These are phyloP conservation scores for Alsophila aescularia DNA, from an alignment of 2,888 invertebrate genomes.

Conservation along the genomic window DNA sequence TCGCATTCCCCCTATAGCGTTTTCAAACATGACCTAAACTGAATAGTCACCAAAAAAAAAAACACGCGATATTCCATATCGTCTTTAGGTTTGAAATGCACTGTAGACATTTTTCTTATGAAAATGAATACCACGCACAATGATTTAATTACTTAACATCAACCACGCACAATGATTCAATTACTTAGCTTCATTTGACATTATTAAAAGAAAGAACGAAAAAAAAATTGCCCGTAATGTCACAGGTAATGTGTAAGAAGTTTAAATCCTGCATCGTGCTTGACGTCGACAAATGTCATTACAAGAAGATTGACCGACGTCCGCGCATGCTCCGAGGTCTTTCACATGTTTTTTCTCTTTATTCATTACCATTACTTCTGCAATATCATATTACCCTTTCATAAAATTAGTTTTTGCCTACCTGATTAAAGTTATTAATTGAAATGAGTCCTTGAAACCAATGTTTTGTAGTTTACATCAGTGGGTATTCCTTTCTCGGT, in stretches of 20 bases:
- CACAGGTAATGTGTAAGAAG: conserved; percentile 19
- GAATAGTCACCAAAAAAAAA: no score
- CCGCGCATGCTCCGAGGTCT: conserved; percentile 42
- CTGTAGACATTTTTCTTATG: no score
- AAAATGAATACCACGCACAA: no score
- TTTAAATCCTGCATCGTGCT: conserved; percentile 21
- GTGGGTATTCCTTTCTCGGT: conserved; percentile 26
- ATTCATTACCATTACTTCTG: conserved; percentile 22
- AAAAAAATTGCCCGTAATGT: no score
- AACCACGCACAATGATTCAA: background rate
- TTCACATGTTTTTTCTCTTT: conserved; percentile 28
- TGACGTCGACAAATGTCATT: conserved; percentile 62
- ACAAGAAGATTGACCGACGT: conserved; percentile 57
- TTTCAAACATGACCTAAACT: no score
- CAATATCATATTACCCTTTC: conserved; percentile 20
- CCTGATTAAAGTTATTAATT: conserved; percentile 31
- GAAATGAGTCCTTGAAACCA: conserved; percentile 24
- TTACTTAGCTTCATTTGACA: background rate
- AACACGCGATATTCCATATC: no score
- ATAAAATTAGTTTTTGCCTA: conserved; percentile 27
- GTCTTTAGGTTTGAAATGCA: no score
- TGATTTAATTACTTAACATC: no score
- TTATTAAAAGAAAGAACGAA: background rate
- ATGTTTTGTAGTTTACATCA: conserved; percentile 26
- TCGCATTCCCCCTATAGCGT: no score